Percentiles rank a stretch among this genome's conserved stretches.
phyloP scores from a whole-genome alignment of 2,113 vertebrate genomes.

The Brachyhypopomus gauderio region DNA sequence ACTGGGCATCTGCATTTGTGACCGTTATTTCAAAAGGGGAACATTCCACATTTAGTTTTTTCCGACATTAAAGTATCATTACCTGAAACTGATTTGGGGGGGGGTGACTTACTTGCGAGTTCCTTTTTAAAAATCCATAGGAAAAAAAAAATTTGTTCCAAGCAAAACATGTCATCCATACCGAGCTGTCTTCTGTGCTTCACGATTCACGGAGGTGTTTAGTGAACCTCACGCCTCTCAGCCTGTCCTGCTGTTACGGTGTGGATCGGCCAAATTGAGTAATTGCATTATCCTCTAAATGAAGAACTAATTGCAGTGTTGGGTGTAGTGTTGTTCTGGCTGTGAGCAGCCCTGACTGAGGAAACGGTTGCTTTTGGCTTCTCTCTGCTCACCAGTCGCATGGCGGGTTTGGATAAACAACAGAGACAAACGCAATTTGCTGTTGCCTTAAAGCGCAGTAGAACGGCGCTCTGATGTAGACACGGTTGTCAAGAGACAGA shows the following conservation, averaged over 20 bases:
- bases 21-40: neutral
- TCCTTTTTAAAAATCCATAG: too few species aligned
- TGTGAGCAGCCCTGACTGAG: neutral
- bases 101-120: neutral
- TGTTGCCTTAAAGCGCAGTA: neutral
- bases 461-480: neutral
- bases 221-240: neutral
- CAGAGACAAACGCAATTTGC: conserved; percentile 2
- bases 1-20: too few species aligned
- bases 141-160: neutral
- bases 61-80: neutral
- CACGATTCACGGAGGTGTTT: neutral
- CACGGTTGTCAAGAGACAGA: conserved; percentile 13
- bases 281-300: conserved; percentile 29
- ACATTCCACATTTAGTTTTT: neutral
- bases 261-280: conserved; percentile 14
- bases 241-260: neutral
- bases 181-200: neutral
- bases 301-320: conserved; percentile 28
- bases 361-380: neutral
- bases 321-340: conserved; percentile 8
- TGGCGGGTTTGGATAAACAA: conserved; percentile 7
- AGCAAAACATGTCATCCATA: neutral
- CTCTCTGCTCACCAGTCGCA: neutral
- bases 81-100: neutral